Evolutionary conservation across 1,140 invertebrate genomes (phyloP).

Genomic region (Tachypleus tridentatus): DNA sequence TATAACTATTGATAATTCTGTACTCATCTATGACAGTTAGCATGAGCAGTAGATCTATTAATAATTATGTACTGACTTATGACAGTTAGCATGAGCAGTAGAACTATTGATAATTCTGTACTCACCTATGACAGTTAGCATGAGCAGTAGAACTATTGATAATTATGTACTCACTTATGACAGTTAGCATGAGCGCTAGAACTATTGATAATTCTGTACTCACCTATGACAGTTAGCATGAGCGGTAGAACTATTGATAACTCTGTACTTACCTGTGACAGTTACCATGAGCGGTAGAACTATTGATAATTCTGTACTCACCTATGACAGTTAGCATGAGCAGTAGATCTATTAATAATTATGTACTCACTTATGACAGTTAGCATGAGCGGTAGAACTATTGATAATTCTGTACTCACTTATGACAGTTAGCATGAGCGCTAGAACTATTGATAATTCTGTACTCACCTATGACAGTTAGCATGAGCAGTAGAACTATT

Average conservation of each 20-base stretch:
- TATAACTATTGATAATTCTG: too few relatives aligned
- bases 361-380: conserved; percentile 15
- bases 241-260: too few relatives aligned
- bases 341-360: too few relatives aligned
- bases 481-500: background rate
- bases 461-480: conserved; percentile 18
- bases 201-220: background rate
- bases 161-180: conserved; percentile 13
- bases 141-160: background rate
- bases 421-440: conserved; percentile 14
- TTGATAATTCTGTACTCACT: conserved; percentile 7
- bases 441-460: too few relatives aligned
- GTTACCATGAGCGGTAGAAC: conserved; percentile 4
- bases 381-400: conserved; percentile 3
- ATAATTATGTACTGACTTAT: conserved; percentile 10
- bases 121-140: conserved; percentile 18
- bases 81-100: conserved; percentile 9
- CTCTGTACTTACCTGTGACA: conserved; percentile 15
- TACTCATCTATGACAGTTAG: conserved; percentile 19
- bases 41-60: background rate
- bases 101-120: background rate
- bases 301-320: conserved; percentile 3
- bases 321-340: conserved; percentile 16
- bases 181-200: conserved; percentile 6
- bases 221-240: conserved; percentile 18